phyloP scores from a whole-genome alignment of 2,888 invertebrate species.

The Zele albiditarsus region DNA sequence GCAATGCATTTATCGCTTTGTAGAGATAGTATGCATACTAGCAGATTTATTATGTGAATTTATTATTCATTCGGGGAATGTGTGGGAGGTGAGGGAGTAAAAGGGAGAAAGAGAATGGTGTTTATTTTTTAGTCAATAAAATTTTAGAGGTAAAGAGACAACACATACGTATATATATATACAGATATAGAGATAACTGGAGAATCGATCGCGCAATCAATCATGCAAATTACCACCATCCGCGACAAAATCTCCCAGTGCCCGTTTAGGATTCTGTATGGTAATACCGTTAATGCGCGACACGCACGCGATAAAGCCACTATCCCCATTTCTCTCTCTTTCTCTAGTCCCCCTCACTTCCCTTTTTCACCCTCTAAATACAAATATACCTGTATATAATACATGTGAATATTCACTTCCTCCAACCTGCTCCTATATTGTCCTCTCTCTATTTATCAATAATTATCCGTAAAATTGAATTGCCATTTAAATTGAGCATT shows the following conservation, averaged over 20 bases:
- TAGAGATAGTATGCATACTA: constrained; percentile 23
- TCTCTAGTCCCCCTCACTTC: constrained; percentile 24
- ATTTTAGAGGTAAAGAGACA: constrained; percentile 27
- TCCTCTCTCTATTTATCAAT: constrained; percentile 8
- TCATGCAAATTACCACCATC: constrained; percentile 66
- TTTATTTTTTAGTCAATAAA: constrained; percentile 37
- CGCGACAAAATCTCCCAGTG: constrained; percentile 64
- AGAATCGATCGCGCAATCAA: constrained; percentile 63
- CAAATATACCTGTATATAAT: background rate
- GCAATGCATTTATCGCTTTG: constrained; percentile 25
- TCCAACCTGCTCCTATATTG: background rate
- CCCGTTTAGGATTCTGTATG: constrained; percentile 65
- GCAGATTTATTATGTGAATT: constrained; percentile 47
- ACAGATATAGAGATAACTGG: constrained; percentile 40
- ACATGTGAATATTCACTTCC: constrained; percentile 3
- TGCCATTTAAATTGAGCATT: constrained; percentile 1
- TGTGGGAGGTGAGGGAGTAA: background rate
- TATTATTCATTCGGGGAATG: constrained; percentile 44
- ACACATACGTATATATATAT: background rate
- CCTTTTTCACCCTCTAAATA: constrained; percentile 23
- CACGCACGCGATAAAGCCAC: constrained; percentile 51
- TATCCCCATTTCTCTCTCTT: constrained; percentile 44
- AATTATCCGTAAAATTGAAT: constrained; percentile 15
- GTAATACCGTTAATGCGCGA: constrained; percentile 65
- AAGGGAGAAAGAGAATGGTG: constrained; percentile 23